phyloP scores from a whole-genome alignment of 2,797 vertebrate genomes.

The Emydoidea blandingii region DNA sequence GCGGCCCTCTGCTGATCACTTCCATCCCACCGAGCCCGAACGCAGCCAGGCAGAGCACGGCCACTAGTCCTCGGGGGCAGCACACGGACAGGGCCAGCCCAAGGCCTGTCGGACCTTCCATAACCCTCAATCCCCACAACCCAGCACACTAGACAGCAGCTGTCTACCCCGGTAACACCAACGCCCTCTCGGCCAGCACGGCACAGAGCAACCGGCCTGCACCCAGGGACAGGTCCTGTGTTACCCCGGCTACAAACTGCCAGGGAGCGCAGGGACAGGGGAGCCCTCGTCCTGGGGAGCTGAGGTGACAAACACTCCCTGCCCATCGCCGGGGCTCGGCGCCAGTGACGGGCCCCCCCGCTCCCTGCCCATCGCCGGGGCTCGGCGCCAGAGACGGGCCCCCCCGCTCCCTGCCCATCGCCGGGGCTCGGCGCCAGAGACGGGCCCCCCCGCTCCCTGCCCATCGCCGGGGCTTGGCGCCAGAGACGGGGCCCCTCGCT shows the following conservation, averaged over 20 bases:
- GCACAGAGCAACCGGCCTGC: background rate
- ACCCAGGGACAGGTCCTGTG: background rate
- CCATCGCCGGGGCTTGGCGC: background rate
- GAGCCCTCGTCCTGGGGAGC: no score
- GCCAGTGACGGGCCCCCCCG: rapidly evolving
- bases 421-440: background rate
- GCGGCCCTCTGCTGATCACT: no score
- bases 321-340: background rate
- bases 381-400: no score
- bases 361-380: no score
- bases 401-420: no score
- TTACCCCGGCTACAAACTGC: background rate
- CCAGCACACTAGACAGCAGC: background rate
- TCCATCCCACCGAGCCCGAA: no score
- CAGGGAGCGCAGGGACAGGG: background rate
- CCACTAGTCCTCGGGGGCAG: background rate
- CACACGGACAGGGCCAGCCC: background rate
- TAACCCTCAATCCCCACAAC: background rate
- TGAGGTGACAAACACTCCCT: no score
- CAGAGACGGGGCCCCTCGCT: no score
- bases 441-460: no score
- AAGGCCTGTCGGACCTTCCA: background rate
- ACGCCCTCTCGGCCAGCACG: background rate
- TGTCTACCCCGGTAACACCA: background rate
- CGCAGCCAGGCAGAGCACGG: no score